Evolutionary conservation across 2,113 vertebrate genomes (phyloP).

Genomic region (Numenius arquata): DNA sequence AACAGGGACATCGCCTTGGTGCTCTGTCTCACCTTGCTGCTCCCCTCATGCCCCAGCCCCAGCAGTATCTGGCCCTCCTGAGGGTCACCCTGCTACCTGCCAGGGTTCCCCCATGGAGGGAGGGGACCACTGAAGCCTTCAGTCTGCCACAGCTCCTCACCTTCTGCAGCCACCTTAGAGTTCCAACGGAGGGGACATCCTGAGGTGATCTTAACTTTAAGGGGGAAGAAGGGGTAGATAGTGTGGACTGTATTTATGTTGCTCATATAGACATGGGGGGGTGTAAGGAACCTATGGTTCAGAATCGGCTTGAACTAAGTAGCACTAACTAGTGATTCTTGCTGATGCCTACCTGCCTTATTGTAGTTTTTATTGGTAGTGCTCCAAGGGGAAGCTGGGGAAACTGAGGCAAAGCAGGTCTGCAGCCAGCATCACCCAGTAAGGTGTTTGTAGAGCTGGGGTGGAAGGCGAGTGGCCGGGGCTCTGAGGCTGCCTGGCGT

Average conservation of each 20-base stretch:
- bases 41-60: neutral
- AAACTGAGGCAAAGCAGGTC: neutral
- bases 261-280: accelerated
- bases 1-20: accelerated
- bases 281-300: neutral
- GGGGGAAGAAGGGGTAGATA: neutral
- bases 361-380: neutral
- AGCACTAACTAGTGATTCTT: neutral
- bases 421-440: neutral
- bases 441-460: neutral
- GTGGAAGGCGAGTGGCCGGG: neutral
- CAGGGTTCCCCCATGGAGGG: accelerated
- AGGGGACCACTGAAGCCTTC: accelerated
- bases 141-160: neutral
- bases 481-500: neutral
- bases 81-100: neutral
- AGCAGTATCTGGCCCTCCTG: accelerated
- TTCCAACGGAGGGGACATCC: accelerated
- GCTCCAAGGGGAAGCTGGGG: neutral
- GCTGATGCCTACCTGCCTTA: too few relatives aligned
- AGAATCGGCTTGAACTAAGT: neutral
- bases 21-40: neutral
- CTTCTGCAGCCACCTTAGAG: too few relatives aligned
- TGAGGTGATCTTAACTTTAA: neutral
- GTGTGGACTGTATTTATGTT: neutral